These are phyloP conservation scores for Medauroidea extradentata DNA, from an alignment of 1,140 invertebrate genomes.

Conservation along the genomic window DNA sequence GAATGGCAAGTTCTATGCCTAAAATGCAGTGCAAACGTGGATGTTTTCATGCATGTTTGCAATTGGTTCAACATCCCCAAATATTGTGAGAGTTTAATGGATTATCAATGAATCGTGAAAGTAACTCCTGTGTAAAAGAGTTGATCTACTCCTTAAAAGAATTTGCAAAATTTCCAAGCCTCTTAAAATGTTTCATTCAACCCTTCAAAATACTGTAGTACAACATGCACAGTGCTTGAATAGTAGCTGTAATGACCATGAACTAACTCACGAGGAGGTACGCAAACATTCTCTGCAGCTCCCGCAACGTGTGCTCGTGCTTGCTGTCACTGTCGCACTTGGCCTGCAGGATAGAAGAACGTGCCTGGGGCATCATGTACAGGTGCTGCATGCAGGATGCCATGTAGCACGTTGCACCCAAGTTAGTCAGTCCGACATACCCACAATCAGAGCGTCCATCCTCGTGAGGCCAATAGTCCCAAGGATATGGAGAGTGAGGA, in stretches of 20 bases:
- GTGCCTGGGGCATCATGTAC: constrained; percentile 92
- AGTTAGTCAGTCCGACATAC: constrained; percentile 89
- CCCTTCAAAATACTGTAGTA: background rate
- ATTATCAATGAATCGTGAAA: no score
- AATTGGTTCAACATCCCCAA: no score
- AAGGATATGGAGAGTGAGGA: constrained; percentile 79
- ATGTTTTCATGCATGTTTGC: no score
- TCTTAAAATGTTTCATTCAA: no score
- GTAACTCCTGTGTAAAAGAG: no score
- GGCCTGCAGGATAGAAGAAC: constrained; percentile 72
- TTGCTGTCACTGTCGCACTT: constrained; percentile 61
- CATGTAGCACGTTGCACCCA: constrained; percentile 96
- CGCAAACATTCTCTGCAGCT: constrained; percentile 92
- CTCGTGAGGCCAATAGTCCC: constrained; percentile 97
- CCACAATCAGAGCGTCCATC: constrained; percentile 90
- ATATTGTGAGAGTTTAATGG: no score
- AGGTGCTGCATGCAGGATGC: constrained; percentile 95
- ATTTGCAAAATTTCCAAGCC: no score
- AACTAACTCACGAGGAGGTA: constrained; percentile 76
- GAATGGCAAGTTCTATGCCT: no score
- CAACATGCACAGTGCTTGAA: no score
- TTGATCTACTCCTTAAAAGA: no score
- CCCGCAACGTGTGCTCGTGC: constrained; percentile 76
- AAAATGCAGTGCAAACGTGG: no score
- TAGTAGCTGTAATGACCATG: no score